phyloP scores from a whole-genome alignment of 2,113 vertebrate genomes.

The Apaloderma vittatum region DNA sequence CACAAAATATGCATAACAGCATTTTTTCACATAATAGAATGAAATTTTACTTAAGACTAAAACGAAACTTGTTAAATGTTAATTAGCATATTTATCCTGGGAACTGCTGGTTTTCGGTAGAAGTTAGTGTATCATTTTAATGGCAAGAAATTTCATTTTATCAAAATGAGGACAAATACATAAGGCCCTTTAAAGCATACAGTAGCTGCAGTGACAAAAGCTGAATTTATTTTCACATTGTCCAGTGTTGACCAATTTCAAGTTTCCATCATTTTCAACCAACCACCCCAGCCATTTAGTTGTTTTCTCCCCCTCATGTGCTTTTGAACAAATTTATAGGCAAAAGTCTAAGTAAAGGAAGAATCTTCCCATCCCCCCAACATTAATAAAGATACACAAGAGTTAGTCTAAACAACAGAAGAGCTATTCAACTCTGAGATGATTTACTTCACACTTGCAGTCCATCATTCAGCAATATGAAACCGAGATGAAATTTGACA shows the following conservation, averaged over 20 bases:
- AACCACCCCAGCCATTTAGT: not conserved
- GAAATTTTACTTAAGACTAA: conserved; percentile 76
- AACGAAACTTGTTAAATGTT: conserved; percentile 78
- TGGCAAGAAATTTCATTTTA: conserved; percentile 75
- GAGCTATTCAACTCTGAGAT: conserved; percentile 52
- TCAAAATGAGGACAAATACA: conserved; percentile 73
- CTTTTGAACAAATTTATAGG: conserved; percentile 54
- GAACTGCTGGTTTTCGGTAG: conserved; percentile 74
- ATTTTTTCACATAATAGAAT: conserved; percentile 78
- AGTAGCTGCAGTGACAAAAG: conserved; percentile 75
- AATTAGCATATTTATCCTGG: conserved; percentile 71
- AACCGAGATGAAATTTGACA: conserved; percentile 57
- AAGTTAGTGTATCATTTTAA: conserved; percentile 69
- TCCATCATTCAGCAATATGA: conserved; percentile 35
- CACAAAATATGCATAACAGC: conserved; percentile 79
- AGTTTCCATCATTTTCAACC: conserved; percentile 64
- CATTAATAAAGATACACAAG: conserved; percentile 34
- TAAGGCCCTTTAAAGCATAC: conserved; percentile 79
- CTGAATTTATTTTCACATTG: conserved; percentile 72
- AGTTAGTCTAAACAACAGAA: conserved; percentile 41
- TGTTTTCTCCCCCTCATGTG: not conserved
- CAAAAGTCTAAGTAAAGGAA: conserved; percentile 37
- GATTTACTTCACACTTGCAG: conserved; percentile 36
- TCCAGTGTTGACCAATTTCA: conserved; percentile 80
- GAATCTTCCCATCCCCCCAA: not conserved